phyloP scores from a whole-genome alignment of 2,797 vertebrate genomes.

The Gallirallus australis region DNA sequence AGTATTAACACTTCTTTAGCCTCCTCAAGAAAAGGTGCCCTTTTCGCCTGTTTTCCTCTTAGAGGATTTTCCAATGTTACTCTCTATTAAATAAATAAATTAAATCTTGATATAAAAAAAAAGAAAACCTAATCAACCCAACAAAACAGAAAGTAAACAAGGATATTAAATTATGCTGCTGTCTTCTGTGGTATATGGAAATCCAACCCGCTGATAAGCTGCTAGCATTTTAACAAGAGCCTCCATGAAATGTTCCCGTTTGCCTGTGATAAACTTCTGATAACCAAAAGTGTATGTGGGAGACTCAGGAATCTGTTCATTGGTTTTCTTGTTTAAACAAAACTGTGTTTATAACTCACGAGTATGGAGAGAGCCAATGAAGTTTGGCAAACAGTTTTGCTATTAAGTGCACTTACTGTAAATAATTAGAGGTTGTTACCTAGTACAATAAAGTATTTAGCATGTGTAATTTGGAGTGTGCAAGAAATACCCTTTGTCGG shows the following conservation, averaged over 20 bases:
- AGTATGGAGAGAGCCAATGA: neutral
- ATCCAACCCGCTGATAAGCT: neutral
- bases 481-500: neutral
- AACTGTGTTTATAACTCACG: constrained; percentile 12
- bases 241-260: neutral
- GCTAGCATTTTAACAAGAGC: constrained; percentile 16
- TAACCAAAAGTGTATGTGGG: constrained; percentile 46
- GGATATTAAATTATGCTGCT: neutral
- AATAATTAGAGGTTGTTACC: constrained; percentile 50
- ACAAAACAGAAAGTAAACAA: neutral
- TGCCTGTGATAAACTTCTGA: constrained; percentile 54
- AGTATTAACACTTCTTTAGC: neutral
- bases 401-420: constrained; percentile 64
- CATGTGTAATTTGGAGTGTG: constrained; percentile 24
- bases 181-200: neutral
- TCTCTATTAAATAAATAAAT: neutral
- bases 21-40: neutral
- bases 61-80: neutral
- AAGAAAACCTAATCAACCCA: neutral
- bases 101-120: neutral
- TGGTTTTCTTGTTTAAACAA: constrained; percentile 45
- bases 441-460: constrained; percentile 54
- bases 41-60: neutral
- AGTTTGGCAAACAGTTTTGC: constrained; percentile 24
- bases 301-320: constrained; percentile 51